phyloP scores from a whole-genome alignment of 2,888 invertebrate species.

The Habrosyne pyritoides region DNA sequence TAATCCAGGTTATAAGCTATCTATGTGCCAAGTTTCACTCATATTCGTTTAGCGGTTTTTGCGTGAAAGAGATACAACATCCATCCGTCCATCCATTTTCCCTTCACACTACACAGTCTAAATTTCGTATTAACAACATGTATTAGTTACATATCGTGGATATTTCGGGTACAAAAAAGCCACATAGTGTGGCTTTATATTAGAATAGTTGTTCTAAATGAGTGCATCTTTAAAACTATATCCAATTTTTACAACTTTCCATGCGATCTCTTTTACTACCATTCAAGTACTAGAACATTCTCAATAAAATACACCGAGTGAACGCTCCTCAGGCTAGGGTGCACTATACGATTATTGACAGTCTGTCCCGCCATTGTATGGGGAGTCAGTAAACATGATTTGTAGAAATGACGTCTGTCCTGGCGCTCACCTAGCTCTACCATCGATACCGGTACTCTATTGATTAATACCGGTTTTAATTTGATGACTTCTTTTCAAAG shows the following conservation, averaged over 20 bases:
- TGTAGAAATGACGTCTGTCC: slow-evolving; percentile 46
- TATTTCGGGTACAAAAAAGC: not conserved
- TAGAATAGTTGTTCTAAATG: no score
- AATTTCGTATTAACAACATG: no score
- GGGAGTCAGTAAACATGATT: slow-evolving; percentile 58
- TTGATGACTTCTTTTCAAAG: slow-evolving; percentile 40
- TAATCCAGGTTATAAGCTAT: no score
- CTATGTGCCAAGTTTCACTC: no score
- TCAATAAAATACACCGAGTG: slow-evolving; percentile 10
- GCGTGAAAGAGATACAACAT: no score
- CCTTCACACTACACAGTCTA: no score
- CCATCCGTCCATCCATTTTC: no score
- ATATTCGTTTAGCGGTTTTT: no score
- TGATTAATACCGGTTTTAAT: slow-evolving; percentile 29
- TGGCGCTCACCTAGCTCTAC: slow-evolving; percentile 17
- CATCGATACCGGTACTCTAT: slow-evolving; percentile 17
- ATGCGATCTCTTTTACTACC: slow-evolving; percentile 2
- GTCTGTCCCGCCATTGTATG: slow-evolving; percentile 43
- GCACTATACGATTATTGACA: slow-evolving; percentile 52
- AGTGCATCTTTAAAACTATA: no score
- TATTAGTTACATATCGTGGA: no score
- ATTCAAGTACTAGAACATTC: not conserved
- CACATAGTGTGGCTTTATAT: no score
- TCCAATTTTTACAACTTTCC: slow-evolving; percentile 7
- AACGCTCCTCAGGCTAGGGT: slow-evolving; percentile 39